phyloP scores from a whole-genome alignment of 2,888 invertebrate genomes.

The Mythimna ferrago region DNA sequence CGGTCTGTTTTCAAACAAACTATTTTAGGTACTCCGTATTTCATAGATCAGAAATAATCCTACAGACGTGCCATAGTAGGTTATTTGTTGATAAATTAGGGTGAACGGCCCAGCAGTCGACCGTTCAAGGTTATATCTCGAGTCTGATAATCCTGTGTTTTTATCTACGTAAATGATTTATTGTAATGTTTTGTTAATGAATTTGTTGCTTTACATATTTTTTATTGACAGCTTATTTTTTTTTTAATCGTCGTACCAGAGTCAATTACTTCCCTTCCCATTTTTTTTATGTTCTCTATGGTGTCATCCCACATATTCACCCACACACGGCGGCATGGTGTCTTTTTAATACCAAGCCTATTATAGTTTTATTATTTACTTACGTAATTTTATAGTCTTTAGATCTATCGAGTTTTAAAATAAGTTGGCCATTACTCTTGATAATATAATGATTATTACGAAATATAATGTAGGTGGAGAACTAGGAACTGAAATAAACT shows the following conservation, averaged over 20 bases:
- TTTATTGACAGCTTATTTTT: neutral
- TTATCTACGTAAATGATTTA: slow-evolving; percentile 59
- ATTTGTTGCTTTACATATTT: slow-evolving; percentile 28
- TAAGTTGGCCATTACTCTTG: slow-evolving; percentile 25
- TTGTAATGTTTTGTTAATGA: slow-evolving; percentile 57
- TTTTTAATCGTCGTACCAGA: neutral
- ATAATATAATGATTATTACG: slow-evolving; percentile 9
- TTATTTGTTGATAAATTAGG: slow-evolving; percentile 64
- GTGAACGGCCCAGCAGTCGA: slow-evolving; percentile 63
- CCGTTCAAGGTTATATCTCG: slow-evolving; percentile 63
- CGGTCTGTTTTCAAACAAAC: slow-evolving; percentile 74
- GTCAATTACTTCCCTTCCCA: neutral
- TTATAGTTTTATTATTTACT: slow-evolving; percentile 29
- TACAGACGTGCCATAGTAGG: slow-evolving; percentile 59
- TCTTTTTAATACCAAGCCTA: slow-evolving; percentile 36
- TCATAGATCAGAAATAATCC: slow-evolving; percentile 67
- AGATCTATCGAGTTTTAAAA: slow-evolving; percentile 31
- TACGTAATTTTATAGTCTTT: slow-evolving; percentile 26
- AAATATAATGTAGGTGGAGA: slow-evolving; percentile 15
- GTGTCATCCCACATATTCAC: slow-evolving; percentile 46
- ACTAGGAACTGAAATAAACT: slow-evolving; percentile 11
- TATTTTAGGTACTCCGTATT: slow-evolving; percentile 65
- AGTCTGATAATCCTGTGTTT: slow-evolving; percentile 57
- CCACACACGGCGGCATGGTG: slow-evolving; percentile 51
- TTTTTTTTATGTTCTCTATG: slow-evolving; percentile 14